These are phyloP conservation scores for Teinopalpus imperialis DNA, from an alignment of 2,888 invertebrate genomes.

Conservation along the genomic window DNA sequence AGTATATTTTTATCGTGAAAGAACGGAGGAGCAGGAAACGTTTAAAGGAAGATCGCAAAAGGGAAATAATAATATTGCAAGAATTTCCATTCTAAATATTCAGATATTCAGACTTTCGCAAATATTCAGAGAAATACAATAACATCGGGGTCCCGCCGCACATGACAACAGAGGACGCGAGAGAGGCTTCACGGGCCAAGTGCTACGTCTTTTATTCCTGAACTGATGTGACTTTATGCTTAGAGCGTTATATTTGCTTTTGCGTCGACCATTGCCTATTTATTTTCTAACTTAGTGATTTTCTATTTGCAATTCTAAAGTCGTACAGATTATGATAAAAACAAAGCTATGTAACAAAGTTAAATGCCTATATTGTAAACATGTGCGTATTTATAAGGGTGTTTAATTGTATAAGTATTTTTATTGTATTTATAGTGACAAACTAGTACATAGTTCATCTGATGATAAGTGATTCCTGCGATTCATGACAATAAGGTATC, in stretches of 20 bases:
- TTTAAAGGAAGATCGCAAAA: background rate
- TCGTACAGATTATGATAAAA: no score
- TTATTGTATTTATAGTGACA: no score
- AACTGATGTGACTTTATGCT: conserved; percentile 47
- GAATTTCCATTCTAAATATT: conserved; percentile 15
- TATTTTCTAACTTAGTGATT: no score
- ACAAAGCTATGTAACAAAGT: no score
- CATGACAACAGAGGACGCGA: conserved; percentile 40
- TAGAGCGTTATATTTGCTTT: conserved; percentile 36
- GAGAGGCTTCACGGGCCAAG: conserved; percentile 54
- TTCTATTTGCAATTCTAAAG: no score
- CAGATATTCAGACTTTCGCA: conserved; percentile 26
- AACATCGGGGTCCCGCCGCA: conserved; percentile 35
- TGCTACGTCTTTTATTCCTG: conserved; percentile 44
- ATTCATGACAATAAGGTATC: no score
- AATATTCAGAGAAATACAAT: conserved; percentile 41
- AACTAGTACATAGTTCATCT: no score
- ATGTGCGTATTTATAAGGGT: no score
- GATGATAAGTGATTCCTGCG: no score
- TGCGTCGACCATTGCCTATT: conserved; percentile 31
- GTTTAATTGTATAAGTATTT: no score
- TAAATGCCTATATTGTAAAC: no score
- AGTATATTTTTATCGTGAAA: conserved; percentile 4
- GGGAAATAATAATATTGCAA: conserved; percentile 19
- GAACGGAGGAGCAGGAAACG: conserved; percentile 2